A percentile compares a stretch with the other conserved stretches of the same genome.
Evolutionary conservation across 2,797 vertebrate species (phyloP).

Genomic region (Schizopygopsis malacanthus): DNA sequence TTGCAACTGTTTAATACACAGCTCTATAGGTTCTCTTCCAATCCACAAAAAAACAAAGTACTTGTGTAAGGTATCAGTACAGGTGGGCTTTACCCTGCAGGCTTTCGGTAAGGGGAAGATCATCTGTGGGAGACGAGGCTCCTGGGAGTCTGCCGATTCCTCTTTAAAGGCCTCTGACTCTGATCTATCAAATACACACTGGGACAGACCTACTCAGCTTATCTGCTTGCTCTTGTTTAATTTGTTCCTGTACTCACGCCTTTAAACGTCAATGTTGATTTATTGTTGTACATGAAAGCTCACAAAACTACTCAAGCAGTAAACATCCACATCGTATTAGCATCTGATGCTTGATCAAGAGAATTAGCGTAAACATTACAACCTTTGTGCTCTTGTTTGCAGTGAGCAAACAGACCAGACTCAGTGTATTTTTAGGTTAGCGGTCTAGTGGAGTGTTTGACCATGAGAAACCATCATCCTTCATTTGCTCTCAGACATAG

Average conservation of each 20-base stretch:
- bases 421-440: constrained; percentile 62
- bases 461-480: constrained; percentile 45
- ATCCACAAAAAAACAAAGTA: not conserved
- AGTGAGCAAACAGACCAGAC: constrained; percentile 70
- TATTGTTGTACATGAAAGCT: constrained; percentile 29
- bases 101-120: constrained; percentile 36
- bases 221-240: not conserved
- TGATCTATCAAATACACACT: constrained; percentile 39
- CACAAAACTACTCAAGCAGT: constrained; percentile 16
- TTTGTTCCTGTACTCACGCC: constrained; percentile 8
- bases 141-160: constrained; percentile 32
- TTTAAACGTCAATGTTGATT: not conserved
- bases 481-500: constrained; percentile 54
- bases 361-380: constrained; percentile 26
- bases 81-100: constrained; percentile 40
- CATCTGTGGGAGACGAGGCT: constrained; percentile 28
- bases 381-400: constrained; percentile 51
- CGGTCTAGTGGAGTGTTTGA: constrained; percentile 45
- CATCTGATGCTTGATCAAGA: constrained; percentile 19
- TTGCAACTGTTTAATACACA: not conserved
- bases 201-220: not conserved
- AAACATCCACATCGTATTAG: constrained; percentile 29
- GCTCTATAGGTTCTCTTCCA: not conserved
- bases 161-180: constrained; percentile 36
- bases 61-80: constrained; percentile 17